Conservation (phyloP, 2,113 vertebrate species). For the Panthera leo region DNA sequence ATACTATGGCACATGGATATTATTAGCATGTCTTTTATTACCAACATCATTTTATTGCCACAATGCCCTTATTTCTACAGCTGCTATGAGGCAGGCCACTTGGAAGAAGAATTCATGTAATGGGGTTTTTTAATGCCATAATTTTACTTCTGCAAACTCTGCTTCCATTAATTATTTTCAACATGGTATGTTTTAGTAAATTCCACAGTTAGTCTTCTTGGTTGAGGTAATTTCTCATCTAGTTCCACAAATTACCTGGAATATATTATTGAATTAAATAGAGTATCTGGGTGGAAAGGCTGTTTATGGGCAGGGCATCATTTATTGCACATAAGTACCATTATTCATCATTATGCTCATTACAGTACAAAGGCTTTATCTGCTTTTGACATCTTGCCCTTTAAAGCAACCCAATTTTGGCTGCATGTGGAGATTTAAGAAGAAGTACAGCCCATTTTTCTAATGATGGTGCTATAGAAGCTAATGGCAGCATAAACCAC, state of each 20-base stretch:
- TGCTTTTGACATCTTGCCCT: constrained; percentile 83
- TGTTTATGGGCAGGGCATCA: constrained; percentile 80
- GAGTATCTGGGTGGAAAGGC: constrained; percentile 79
- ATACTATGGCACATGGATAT: neutral
- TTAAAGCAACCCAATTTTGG: constrained; percentile 84
- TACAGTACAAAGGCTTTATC: constrained; percentile 82
- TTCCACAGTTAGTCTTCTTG: constrained; percentile 71
- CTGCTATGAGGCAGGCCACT: constrained; percentile 6
- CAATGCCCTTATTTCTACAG: constrained; percentile 8
- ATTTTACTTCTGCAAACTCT: constrained; percentile 76
- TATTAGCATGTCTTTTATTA: neutral
- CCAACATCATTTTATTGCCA: neutral
- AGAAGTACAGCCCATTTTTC: constrained; percentile 80
- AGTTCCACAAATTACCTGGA: constrained; percentile 80
- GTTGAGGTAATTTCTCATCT: constrained; percentile 80
- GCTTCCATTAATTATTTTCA: constrained; percentile 74
- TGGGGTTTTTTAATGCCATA: constrained; percentile 60
- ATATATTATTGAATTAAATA: constrained; percentile 82
- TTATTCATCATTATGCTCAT: constrained; percentile 85
- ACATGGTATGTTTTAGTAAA: constrained; percentile 76
- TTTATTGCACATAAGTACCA: constrained; percentile 82
- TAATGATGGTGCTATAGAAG: constrained; percentile 77
- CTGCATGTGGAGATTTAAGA: constrained; percentile 76
- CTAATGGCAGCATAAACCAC: constrained; percentile 69
- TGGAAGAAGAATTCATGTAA: constrained; percentile 54